Base-by-base conservation (phyloP, 2,797 vertebrate genomes). In the Syndactyla subalaris region DNA sequence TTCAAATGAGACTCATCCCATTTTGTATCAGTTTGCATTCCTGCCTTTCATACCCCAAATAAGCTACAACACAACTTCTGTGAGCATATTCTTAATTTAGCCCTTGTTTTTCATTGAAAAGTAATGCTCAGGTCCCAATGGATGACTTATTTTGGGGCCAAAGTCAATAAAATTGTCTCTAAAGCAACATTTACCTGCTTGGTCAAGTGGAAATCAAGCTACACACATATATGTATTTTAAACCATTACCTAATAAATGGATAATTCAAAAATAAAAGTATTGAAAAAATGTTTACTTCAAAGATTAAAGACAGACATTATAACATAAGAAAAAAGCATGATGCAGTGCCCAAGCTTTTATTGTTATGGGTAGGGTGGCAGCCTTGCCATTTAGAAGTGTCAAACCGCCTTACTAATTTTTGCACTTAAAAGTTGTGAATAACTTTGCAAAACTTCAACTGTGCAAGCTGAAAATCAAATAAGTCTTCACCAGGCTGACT, bases 201-300 rank as follows among this genome's bases (percentile, higher is more conserved):
- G 48, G 12, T 78, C 72, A 72, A 91, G 41, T n/a, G 11, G 45
- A 92, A 89, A 78, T 62, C 18, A 43, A 61, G 39, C 46, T 84
- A 58, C 39, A 58, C 39, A 52, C 9, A 13, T 11, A 18, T 11
- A 63, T 7, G 8, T 41, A 32, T n/a, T 75, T 85, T 62, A 74
- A 89, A 63, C 19, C 21, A 62, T 45, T 73, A 91, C 9, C 27
- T 32, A 59, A 80, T 63, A 70, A 91, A 89, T 14, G 23, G 26
- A 89, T 55, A 73, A 80, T 76, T 85, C 51, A 84, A 89, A 91
- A 92, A 88, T 20, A 1, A 5, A 71, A 66, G 36, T 46, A 41
- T 67, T 70, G 58, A 84, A 88, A 81, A 89, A 82, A n/a, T 23
- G 46, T 88, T 94, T 86, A 73, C 49, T 84, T 81, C 63, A 88